Evolutionary conservation across 2,888 invertebrate genomes (phyloP).

Genomic region (Gastracanthus pulcherrimus): DNA sequence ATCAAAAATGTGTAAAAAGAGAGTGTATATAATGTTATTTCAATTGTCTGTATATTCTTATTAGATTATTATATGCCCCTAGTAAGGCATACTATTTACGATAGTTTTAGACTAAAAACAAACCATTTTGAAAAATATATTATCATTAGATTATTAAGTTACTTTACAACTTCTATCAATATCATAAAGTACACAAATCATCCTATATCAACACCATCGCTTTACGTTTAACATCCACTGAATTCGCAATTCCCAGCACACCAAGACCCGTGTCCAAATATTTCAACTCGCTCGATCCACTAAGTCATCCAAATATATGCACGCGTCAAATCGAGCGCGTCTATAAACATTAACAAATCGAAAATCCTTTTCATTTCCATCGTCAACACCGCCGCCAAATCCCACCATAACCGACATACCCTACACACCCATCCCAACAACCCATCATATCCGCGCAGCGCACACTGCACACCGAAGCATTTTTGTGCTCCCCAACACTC

Average conservation of each 20-base stretch:
- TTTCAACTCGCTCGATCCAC: background rate
- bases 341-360: conserved; percentile 25
- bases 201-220: no score
- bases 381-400: background rate
- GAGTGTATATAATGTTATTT: no score
- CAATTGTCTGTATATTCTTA: no score
- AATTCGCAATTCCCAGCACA: no score
- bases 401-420: background rate
- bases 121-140: no score
- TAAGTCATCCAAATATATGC: background rate
- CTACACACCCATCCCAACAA: background rate
- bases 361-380: background rate
- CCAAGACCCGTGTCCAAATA: background rate
- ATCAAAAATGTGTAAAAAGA: no score
- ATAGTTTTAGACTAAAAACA: no score
- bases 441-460: no score
- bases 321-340: background rate
- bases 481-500: background rate
- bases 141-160: no score
- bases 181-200: no score
- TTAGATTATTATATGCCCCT: background rate
- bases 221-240: background rate
- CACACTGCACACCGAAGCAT: background rate
- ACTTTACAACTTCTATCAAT: no score
- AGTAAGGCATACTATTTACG: no score